A percentile compares a stretch with the other conserved stretches of the same genome.
These are phyloP conservation scores for Pangasius djambal DNA, from an alignment of 2,797 vertebrate species.

Conservation along the genomic window DNA sequence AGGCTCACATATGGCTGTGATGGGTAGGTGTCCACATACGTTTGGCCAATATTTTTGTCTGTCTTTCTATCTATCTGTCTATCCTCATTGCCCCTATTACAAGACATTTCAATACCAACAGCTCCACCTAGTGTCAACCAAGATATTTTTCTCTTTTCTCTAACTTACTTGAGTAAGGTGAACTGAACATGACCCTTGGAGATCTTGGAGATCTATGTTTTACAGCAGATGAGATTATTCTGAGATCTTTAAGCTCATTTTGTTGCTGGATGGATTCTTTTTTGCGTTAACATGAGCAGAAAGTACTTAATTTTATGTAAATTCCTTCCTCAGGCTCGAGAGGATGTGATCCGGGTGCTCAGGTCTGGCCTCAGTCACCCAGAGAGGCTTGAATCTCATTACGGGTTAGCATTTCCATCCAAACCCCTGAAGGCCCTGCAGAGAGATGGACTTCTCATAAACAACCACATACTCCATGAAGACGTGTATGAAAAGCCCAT, in stretches of 20 bases:
- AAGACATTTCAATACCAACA: not conserved
- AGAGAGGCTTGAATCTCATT: conserved; percentile 84
- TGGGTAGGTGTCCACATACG: not conserved
- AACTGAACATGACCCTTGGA: not conserved
- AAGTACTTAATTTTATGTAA: not conserved
- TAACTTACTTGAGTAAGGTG: not conserved
- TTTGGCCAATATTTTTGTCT: not conserved
- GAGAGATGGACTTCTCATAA: conserved; percentile 82
- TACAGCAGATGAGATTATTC: not conserved
- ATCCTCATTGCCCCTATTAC: not conserved
- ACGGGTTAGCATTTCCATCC: conserved; percentile 81
- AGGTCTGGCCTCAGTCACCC: conserved; percentile 84
- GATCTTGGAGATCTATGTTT: not conserved
- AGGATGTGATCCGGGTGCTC: conserved; percentile 92
- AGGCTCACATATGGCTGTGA: not conserved
- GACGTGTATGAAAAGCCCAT: conserved; percentile 91
- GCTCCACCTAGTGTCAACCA: conserved; percentile 45
- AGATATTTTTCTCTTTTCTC: not conserved
- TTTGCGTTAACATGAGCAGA: not conserved
- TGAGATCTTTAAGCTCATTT: not conserved
- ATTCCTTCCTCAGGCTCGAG: conserved; percentile 80
- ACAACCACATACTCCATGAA: conserved; percentile 76
- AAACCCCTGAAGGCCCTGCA: conserved; percentile 88
- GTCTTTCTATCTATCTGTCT: not conserved
- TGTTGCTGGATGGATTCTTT: not conserved